A percentile compares a stretch with the other conserved stretches of the same genome.
Evolutionary conservation across 2,113 vertebrate species (phyloP).

Genomic region (Pterocles burchelli): DNA sequence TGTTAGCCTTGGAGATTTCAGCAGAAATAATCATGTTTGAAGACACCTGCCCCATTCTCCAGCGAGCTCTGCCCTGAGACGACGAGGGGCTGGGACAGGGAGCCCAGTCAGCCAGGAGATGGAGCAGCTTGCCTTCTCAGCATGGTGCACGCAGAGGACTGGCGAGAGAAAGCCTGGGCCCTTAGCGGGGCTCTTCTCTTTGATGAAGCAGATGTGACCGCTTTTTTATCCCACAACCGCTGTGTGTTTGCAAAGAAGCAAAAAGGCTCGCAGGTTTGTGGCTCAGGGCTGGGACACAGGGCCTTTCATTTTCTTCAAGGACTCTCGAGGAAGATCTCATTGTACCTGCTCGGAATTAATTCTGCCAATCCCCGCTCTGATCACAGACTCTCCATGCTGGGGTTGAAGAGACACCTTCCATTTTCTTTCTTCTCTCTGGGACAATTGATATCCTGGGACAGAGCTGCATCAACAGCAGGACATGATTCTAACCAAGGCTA

Average conservation of each 20-base stretch:
- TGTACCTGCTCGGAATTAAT: slow-evolving; percentile 35
- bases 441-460: background rate
- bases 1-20: background rate
- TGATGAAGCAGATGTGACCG: slow-evolving; percentile 27
- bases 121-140: slow-evolving; percentile 29
- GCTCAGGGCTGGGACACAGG: background rate
- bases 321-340: slow-evolving; percentile 18
- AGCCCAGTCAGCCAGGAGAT: slow-evolving; percentile 4
- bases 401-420: background rate
- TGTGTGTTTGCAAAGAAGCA: background rate
- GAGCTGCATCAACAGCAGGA: background rate
- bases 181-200: slow-evolving; percentile 11
- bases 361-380: background rate
- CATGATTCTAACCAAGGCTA: background rate
- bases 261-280: background rate
- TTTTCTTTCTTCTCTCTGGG: background rate
- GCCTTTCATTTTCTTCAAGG: slow-evolving; percentile 47
- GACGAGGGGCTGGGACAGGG: background rate
- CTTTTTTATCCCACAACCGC: background rate
- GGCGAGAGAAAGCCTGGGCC: background rate
- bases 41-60: background rate
- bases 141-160: background rate
- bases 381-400: background rate
- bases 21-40: background rate
- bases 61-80: background rate